Evolutionary conservation across 2,797 vertebrate genomes (phyloP), one percentile per base, ranked within the genome.

Genomic region (Morus bassanus): DNA sequence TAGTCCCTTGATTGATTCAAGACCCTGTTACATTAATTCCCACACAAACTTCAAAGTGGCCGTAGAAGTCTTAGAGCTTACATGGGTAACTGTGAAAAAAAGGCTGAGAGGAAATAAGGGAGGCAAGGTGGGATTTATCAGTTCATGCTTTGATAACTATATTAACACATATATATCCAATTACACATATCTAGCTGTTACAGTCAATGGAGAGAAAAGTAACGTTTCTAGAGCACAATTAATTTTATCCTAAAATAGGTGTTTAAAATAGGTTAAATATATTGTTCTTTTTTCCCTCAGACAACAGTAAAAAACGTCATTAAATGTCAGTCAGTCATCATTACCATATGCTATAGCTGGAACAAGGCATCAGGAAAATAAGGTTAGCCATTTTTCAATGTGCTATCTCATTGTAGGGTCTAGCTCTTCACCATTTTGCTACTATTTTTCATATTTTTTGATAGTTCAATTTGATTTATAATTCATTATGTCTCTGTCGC

Each of bases 11-110:
- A 14, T 23, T 9, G 17, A 46, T 39, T 56, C 33, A 75, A 60
- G 45, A 27, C 7, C 14, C 5, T 1, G 1, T 10, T n/a, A 11
- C 5, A 13, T 41, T 61, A 57, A n/a, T 41, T 13, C 18, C 7
- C 35, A 31, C 2, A 6, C 9, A 60, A 75, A 45, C 31, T 64
- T 45, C 18, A 24, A 53, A 64, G 9, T 25, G 41, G 12, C 18
- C 10, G 14, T 9, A 64, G 50, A 31, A 75, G n/a, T 33, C 7
- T 56, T 27, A 24, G 18, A 28, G 6, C 3, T 91, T 43, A 16
- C 8, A 15, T 13, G 17, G n/a, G 2, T 30, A 33, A 43, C 18
- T 19, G 13, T 11, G 27, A 48, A 10, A 70, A 70, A 69, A 77
- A 65, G 3, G 4, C 31, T 54, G 33, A 41, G 56, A n/a, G 21